Evolutionary conservation across 2,797 vertebrate genomes (phyloP), one percentile per base, ranked within the genome.

Genomic region (Hypotaenidia philippensis): DNA sequence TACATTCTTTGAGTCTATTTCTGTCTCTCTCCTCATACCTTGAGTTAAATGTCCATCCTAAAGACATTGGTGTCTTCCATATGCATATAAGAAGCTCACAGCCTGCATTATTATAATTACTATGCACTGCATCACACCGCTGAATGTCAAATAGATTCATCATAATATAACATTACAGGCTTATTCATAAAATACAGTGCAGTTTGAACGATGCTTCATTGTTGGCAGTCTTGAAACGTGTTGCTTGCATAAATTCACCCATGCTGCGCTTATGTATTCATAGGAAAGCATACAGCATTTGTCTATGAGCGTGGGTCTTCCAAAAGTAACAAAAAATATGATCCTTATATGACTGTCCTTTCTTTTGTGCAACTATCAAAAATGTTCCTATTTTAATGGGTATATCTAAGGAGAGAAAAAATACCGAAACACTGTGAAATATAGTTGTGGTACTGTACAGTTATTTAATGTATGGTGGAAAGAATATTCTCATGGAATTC

Each of bases 211-310:
- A 64, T 87, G 84, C 80, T 97, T 97, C 87, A 82, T 70, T 93
- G 57, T 86, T 94, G 86, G 90, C 72, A 90, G 82, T 97, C 83
- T 72, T 90, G 85, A 93, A 94, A 94, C 9, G 8, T 93, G 80
- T 96, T 88, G 89, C 96, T 96, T 96, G 93, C n/a, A 44, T 96
- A 94, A 70, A 74, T 92, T 96, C 92, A 81, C 91, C 40, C 34
- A 23, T 71, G 77, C 94, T 92, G 82, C 94, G 96, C 65, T 78
- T 91, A 38, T 90, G 66, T 95, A 90, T 96, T 72, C 45, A n/a
- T 91, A 88, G 93, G 72, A 84, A 76, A 95, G 56, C 56, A 22
- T 53, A 47, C 1, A 16, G 77, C 36, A 11, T 95, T 87, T 96
- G 90, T 94, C 90, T 90, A 0, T 87, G 57, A 89, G 74, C 56